Evolutionary conservation across 2,113 vertebrate genomes (phyloP).

Genomic region (Muntiacus muntjak): DNA sequence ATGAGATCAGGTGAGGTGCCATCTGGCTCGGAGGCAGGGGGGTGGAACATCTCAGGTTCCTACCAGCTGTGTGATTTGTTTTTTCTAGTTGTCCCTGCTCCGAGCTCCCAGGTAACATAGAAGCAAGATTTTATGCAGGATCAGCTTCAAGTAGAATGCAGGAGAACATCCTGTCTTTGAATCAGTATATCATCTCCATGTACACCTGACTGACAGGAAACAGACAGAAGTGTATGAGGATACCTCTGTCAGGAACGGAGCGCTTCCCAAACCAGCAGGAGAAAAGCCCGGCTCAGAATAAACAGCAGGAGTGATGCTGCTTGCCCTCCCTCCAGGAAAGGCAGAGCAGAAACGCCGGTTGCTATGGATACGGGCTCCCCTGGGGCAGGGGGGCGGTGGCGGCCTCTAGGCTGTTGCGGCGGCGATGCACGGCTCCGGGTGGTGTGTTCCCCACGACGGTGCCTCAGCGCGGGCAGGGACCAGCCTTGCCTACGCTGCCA

Average conservation of each 20-base stretch:
- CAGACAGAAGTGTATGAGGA: background rate
- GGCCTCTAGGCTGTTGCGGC: background rate
- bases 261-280: background rate
- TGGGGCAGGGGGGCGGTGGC: background rate
- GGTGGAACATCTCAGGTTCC: background rate
- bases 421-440: background rate
- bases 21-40: background rate
- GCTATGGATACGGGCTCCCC: conserved; percentile 73
- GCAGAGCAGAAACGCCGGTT: conserved; percentile 58
- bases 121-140: background rate
- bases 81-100: background rate
- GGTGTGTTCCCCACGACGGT: background rate
- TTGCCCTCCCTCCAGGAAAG: background rate
- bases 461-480: background rate
- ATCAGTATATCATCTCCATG: background rate
- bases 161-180: background rate
- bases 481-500: background rate
- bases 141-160: background rate
- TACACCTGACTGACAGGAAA: background rate
- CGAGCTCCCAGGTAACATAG: background rate
- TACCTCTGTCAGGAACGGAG: background rate
- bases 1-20: background rate
- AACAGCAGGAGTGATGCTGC: background rate
- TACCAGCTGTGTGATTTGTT: background rate
- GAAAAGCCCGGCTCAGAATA: conserved; percentile 10